Evolutionary conservation across 2,888 invertebrate species (phyloP).

Genomic region (Epirrita christyi): DNA sequence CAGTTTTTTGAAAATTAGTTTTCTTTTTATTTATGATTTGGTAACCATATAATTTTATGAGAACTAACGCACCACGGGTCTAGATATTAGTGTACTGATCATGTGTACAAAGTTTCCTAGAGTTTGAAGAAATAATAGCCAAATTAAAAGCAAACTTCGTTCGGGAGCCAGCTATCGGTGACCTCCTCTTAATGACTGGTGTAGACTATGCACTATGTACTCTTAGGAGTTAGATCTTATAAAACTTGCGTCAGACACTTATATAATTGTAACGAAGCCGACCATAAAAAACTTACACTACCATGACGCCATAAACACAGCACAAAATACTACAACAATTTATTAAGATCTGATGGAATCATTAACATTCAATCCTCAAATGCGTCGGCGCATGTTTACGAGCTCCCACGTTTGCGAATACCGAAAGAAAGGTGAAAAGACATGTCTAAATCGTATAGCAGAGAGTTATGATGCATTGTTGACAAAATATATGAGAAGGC

Average conservation of each 20-base stretch:
- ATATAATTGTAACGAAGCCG: neutral
- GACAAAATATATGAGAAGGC: too few relatives aligned
- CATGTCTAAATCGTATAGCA: constrained; percentile 16
- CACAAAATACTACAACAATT: constrained; percentile 6
- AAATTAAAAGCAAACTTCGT: too few relatives aligned
- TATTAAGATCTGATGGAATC: constrained; percentile 4
- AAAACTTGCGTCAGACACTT: constrained; percentile 7
- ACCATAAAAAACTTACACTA: neutral
- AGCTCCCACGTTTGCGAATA: constrained; percentile 23
- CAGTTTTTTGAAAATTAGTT: too few relatives aligned
- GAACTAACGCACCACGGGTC: too few relatives aligned
- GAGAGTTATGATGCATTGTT: constrained; percentile 23
- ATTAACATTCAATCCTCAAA: neutral
- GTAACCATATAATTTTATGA: too few relatives aligned
- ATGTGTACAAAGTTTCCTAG: too few relatives aligned
- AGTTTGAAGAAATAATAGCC: too few relatives aligned
- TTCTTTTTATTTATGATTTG: too few relatives aligned
- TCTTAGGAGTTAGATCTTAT: neutral
- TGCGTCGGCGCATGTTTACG: constrained; percentile 24
- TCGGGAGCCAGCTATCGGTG: too few relatives aligned
- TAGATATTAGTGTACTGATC: too few relatives aligned
- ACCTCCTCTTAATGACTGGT: neutral
- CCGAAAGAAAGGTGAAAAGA: constrained; percentile 33
- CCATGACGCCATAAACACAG: neutral
- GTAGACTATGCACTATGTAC: neutral